Conservation (phyloP, 2,888 invertebrate genomes). For the Oxycera nigricornis region DNA sequence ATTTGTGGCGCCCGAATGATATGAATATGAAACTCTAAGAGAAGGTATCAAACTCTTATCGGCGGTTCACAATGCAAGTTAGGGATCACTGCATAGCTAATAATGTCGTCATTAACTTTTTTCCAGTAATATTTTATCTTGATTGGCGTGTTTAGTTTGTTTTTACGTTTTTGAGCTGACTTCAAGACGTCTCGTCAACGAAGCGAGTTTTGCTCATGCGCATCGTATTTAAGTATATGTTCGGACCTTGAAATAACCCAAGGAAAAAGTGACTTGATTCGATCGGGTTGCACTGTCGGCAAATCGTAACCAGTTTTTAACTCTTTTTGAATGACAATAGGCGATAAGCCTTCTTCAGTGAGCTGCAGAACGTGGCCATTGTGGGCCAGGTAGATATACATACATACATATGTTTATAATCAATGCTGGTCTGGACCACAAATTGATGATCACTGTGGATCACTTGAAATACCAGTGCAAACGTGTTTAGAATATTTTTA, state of each 20-base stretch:
- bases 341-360: background rate
- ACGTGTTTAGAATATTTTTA: too few relatives aligned
- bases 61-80: too few relatives aligned
- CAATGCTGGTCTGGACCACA: too few relatives aligned
- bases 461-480: too few relatives aligned
- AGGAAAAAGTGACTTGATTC: background rate
- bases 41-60: too few relatives aligned
- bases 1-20: too few relatives aligned
- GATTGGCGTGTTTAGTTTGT: background rate
- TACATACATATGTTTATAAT: too few relatives aligned
- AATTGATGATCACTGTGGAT: too few relatives aligned
- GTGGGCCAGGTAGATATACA: too few relatives aligned
- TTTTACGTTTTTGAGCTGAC: background rate
- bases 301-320: background rate
- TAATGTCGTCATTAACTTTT: background rate
- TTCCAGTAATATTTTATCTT: background rate
- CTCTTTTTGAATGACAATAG: background rate
- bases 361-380: background rate
- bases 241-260: background rate
- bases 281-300: background rate
- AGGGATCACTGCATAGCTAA: background rate
- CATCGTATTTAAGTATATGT: background rate
- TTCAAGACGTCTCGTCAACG: background rate
- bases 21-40: too few relatives aligned
- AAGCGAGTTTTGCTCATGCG: background rate